Base-by-base conservation (phyloP, 2,113 vertebrate genomes). In the Embiotoca jacksoni region DNA sequence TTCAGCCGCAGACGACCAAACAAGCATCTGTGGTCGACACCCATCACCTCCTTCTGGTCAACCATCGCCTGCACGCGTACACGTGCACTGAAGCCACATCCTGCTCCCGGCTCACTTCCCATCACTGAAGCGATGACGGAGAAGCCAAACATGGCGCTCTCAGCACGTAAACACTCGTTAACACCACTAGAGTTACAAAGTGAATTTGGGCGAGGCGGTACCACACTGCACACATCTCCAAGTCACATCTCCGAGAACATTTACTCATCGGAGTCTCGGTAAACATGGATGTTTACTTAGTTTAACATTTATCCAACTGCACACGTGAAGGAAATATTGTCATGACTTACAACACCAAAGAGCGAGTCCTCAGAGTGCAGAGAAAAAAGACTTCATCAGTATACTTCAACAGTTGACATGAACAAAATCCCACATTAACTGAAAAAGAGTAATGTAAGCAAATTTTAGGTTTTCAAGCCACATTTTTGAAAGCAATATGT, bases 81-180 rank as follows among this genome's bases (percentile, higher is more conserved):
- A n/a, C 78, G 16, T 56, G 47, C 39, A 47, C 55, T 9, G 36
- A 44, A 57, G 37, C 71, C 67, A 87, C 62, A 93, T 92, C 90
- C 92, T 92, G 90, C 75, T 92, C 41, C 30, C 1, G 57, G 79
- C 76, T 83, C 66, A 62, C 65, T 13, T 61, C 63, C 46, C 63
- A 74, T 47, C 71, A 60, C 54, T 37, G 35, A 63, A 60, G 47
- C 37, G 66, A 88, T 75, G 73, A 77, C 62, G 63, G 15, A 65
- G 23, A 39, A 76, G 36, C 13, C 70, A 80, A 85, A 81, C 63
- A 74, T 33, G n/a, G n/a, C 14, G 7, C 37, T 3, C 37, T 8
- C 49, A 60, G 54, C n/a, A 59, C 3, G 37, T 14, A 44, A 39
- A 23, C 4, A 7, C 16, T 30, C 31, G 3, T 23, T 32, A 10